Percentiles rank a stretch among this genome's conserved stretches.
These are phyloP conservation scores for Heliconius aoede DNA, from an alignment of 2,888 invertebrate genomes.

Conservation along the genomic window DNA sequence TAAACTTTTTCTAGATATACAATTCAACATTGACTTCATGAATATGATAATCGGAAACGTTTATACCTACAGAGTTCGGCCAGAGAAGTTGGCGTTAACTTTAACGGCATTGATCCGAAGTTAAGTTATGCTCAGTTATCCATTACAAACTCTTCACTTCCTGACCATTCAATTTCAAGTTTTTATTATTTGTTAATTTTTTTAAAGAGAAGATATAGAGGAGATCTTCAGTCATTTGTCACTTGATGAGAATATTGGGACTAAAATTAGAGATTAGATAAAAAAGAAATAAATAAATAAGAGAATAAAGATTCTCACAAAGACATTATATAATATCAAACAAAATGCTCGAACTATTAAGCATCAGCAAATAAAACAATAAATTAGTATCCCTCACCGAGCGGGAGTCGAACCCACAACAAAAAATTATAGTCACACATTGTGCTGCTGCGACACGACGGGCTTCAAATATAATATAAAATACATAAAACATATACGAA, in stretches of 20 bases:
- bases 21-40: conserved; percentile 16
- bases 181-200: background rate
- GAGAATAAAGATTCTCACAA: background rate
- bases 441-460: background rate
- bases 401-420: background rate
- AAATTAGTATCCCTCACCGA: too few relatives aligned
- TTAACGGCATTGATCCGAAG: conserved; percentile 12
- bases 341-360: background rate
- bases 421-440: background rate
- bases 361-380: background rate
- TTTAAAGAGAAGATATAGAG: too few relatives aligned
- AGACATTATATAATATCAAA: background rate
- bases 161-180: conserved; percentile 10
- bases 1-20: conserved; percentile 16
- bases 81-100: conserved; percentile 24
- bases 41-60: conserved; percentile 26
- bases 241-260: too few relatives aligned
- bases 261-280: too few relatives aligned
- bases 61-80: conserved; percentile 22
- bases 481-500: conserved; percentile 28
- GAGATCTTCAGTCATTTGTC: too few relatives aligned
- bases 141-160: conserved; percentile 8
- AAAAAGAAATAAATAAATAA: background rate
- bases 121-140: conserved; percentile 16
- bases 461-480: conserved; percentile 10